Conservation (phyloP, 2,888 invertebrate species). For the Nectonema munidae region DNA sequence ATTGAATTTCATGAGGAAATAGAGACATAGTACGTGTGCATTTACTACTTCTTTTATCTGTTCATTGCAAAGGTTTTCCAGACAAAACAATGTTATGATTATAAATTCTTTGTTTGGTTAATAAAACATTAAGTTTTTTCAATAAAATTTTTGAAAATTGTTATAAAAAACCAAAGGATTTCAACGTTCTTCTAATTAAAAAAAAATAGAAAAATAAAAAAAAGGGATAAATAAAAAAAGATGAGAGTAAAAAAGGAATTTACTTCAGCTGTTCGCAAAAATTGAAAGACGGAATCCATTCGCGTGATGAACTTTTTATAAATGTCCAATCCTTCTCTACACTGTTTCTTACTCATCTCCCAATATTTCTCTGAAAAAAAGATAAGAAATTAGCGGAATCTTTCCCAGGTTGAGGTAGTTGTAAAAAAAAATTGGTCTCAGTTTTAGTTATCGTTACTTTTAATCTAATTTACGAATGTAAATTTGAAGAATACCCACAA, state of each 20-base stretch:
- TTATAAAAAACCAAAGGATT: too few species aligned
- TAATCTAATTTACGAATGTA: too few species aligned
- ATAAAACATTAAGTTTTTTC: too few species aligned
- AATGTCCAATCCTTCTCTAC: conserved; percentile 75
- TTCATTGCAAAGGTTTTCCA: too few species aligned
- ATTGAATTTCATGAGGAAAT: too few species aligned
- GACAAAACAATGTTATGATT: too few species aligned
- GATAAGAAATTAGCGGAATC: neutral
- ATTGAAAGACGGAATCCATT: conserved; percentile 92
- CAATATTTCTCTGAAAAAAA: conserved; percentile 54
- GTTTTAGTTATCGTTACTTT: neutral
- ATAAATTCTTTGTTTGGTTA: too few species aligned
- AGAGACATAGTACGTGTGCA: too few species aligned
- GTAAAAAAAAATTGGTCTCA: neutral
- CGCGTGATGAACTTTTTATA: conserved; percentile 91
- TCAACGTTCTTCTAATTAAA: neutral
- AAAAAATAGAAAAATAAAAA: conserved; percentile 1
- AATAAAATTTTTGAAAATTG: too few species aligned
- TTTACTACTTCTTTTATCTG: too few species aligned
- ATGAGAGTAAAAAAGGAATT: conserved; percentile 15
- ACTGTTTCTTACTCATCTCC: conserved; percentile 97
- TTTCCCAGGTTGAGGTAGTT: too few species aligned
- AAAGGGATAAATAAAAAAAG: too few species aligned
- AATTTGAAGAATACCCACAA: conserved; percentile 7
- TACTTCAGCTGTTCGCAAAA: conserved; percentile 41